Evolutionary conservation across 2,113 vertebrate species (phyloP).

Genomic region (Dendrocopos noguchii): DNA sequence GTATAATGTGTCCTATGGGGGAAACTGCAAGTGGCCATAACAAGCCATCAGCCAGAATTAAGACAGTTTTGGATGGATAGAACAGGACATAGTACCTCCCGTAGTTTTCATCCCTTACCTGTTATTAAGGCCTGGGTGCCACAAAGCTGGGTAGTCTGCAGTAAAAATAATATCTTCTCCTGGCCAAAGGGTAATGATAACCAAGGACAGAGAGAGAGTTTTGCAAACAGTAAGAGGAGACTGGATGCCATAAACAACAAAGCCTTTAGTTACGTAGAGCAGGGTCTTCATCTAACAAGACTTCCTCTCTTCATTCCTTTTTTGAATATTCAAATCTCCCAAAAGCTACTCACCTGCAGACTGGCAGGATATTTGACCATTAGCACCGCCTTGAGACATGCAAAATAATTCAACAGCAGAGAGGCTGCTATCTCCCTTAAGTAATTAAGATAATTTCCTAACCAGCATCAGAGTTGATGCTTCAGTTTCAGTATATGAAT

Average conservation of each 20-base stretch:
- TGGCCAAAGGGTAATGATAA: background rate
- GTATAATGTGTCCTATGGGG: background rate
- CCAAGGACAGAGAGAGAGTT: background rate
- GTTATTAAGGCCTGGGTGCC: background rate
- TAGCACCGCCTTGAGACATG: background rate
- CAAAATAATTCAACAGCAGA: background rate
- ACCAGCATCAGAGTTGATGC: background rate
- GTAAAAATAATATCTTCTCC: background rate
- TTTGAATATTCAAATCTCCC: background rate
- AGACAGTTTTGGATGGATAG: background rate
- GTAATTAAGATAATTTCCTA: background rate
- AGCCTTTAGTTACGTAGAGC: background rate
- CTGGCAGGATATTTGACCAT: background rate
- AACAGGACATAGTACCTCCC: background rate
- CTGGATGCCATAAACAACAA: background rate
- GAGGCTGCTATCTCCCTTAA: background rate
- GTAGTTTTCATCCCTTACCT: background rate
- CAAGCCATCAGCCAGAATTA: background rate
- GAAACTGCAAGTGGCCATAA: background rate
- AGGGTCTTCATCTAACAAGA: background rate
- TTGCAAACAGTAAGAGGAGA: background rate
- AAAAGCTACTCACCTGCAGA: background rate
- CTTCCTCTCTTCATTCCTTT: background rate
- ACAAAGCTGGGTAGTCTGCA: background rate
- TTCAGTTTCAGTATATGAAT: background rate